A percentile compares a stretch with the other conserved stretches of the same genome.
Conservation (phyloP, 2,113 vertebrate species). For the Mungos mungo region DNA sequence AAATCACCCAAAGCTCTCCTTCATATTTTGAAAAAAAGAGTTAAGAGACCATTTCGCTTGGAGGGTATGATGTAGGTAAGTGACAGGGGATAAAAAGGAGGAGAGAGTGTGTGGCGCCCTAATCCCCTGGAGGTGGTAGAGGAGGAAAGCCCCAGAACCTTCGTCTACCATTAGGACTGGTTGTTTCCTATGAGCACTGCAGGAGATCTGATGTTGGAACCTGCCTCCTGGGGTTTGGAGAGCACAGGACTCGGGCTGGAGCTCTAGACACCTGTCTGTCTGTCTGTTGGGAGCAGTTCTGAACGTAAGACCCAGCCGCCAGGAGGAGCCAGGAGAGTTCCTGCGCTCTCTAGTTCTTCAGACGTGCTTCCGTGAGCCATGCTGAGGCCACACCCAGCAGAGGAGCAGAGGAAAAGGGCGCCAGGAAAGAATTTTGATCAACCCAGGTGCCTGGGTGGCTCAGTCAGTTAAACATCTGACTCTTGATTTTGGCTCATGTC, state of each 20-base stretch:
- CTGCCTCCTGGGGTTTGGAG: not conserved
- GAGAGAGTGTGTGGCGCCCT: fast-evolving
- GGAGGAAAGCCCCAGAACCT: not conserved
- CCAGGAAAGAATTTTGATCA: not conserved
- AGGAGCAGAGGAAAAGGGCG: not conserved
- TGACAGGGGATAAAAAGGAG: not conserved
- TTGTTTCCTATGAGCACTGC: not conserved
- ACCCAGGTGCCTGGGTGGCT: too few relatives aligned
- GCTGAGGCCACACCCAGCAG: not conserved
- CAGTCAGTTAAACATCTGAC: too few relatives aligned
- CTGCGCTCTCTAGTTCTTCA: not conserved
- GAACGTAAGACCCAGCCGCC: not conserved
- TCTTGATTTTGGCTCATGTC: too few relatives aligned
- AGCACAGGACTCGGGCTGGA: not conserved
- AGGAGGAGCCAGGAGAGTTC: fast-evolving
- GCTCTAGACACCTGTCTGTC: fast-evolving
- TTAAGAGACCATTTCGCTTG: not conserved
- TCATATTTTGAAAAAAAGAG: not conserved
- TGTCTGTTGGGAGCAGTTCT: not conserved
- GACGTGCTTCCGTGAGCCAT: not conserved
- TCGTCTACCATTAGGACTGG: fast-evolving
- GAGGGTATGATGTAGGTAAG: fast-evolving
- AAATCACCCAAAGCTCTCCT: not conserved
- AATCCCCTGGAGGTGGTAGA: fast-evolving
- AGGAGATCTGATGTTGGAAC: not conserved